A percentile compares a stretch with the other conserved stretches of the same genome.
These are phyloP conservation scores for Pemphredon lugubris DNA, from an alignment of 2,888 invertebrate genomes.

Conservation along the genomic window DNA sequence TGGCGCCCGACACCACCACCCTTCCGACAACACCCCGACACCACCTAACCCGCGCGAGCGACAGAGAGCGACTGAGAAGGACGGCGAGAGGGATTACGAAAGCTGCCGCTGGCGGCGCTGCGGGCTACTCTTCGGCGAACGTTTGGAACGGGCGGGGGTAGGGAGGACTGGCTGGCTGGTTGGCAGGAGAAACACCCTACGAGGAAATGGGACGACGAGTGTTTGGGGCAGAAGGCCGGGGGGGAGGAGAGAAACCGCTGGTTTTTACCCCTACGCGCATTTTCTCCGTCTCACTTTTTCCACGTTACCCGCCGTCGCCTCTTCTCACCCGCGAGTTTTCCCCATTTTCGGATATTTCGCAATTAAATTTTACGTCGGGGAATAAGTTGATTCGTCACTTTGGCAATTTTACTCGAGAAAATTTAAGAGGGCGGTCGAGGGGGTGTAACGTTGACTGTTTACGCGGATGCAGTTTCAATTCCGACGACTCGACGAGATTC, in stretches of 20 bases:
- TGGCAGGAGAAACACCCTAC: conserved; percentile 18
- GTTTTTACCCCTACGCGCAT: background rate
- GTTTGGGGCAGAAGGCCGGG: conserved; percentile 7
- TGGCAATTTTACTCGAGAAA: too few relatives aligned
- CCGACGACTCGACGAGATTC: too few relatives aligned
- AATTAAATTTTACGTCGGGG: too few relatives aligned
- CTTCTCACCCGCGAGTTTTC: too few relatives aligned
- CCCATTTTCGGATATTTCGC: too few relatives aligned
- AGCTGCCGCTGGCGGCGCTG: conserved; percentile 55
- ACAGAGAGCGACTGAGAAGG: conserved; percentile 47
- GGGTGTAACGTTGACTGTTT: too few relatives aligned
- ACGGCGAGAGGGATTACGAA: conserved; percentile 36
- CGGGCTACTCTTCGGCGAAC: conserved; percentile 4
- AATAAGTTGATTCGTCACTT: too few relatives aligned
- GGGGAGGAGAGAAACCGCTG: conserved; percentile 16
- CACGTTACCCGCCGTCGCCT: too few relatives aligned
- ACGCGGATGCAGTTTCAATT: too few relatives aligned
- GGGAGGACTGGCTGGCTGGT: conserved; percentile 51
- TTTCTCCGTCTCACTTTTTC: background rate
- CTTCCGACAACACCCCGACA: conserved; percentile 74
- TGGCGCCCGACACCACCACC: conserved; percentile 77
- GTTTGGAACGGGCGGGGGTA: conserved; percentile 36
- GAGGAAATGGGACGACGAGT: too few relatives aligned
- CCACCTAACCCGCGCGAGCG: conserved; percentile 54
- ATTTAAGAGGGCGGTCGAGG: too few relatives aligned